phyloP scores from a whole-genome alignment of 1,140 invertebrate species.

The Papilio helenus region DNA sequence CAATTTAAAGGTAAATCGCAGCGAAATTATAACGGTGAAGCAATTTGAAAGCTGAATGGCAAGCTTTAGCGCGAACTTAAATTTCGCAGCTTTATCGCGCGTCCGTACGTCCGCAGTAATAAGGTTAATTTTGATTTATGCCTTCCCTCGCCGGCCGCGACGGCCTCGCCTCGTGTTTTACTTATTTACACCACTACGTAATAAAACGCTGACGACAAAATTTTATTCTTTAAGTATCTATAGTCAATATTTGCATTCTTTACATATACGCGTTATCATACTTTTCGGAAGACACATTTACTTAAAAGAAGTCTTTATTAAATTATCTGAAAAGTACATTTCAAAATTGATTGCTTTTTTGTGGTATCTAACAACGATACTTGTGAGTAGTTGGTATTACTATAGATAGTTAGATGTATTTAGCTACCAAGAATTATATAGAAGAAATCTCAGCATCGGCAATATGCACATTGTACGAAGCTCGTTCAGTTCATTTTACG shows the following conservation, averaged over 20 bases:
- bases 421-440: neutral
- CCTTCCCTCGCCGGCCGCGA: neutral
- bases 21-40: neutral
- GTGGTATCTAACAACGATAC: neutral
- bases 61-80: constrained; percentile 16
- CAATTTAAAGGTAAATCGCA: constrained; percentile 13
- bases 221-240: neutral
- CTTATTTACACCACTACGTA: neutral
- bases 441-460: neutral
- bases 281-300: too few species aligned
- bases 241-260: neutral
- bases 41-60: constrained; percentile 19
- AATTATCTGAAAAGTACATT: too few species aligned
- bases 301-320: too few species aligned
- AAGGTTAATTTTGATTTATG: constrained; percentile 38
- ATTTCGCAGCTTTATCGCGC: constrained; percentile 19
- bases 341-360: too few species aligned
- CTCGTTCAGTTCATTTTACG: neutral
- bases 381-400: too few species aligned
- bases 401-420: neutral
- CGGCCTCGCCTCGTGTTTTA: neutral
- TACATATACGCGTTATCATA: neutral
- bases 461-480: constrained; percentile 5
- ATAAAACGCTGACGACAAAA: neutral
- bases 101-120: constrained; percentile 26